Conservation (phyloP, 2,797 vertebrate species). For the Apodemus agrarius region DNA sequence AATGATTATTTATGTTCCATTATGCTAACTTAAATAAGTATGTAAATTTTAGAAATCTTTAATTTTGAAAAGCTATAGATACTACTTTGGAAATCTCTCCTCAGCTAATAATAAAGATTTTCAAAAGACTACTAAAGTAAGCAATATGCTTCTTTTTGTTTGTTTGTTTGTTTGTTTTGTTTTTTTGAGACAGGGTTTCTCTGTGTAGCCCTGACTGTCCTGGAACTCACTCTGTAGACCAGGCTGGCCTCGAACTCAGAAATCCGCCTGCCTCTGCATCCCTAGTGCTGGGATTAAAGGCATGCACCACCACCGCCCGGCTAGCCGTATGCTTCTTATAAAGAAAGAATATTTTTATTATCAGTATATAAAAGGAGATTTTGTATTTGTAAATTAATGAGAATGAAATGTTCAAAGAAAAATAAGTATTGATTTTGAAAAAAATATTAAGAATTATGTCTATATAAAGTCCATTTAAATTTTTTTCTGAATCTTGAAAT, state of each 20-base stretch:
- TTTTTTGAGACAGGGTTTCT: no score
- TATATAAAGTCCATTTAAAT: slow-evolving; percentile 39
- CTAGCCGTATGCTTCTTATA: slow-evolving; percentile 5
- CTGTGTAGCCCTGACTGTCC: no score
- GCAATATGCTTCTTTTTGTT: no score
- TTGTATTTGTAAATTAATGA: slow-evolving; percentile 51
- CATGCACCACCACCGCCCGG: no score
- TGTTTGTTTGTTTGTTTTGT: no score
- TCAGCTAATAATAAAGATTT: slow-evolving; percentile 2
- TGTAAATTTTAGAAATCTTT: slow-evolving; percentile 51
- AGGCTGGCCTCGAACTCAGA: no score
- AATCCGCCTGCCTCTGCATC: no score
- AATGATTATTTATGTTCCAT: slow-evolving; percentile 52
- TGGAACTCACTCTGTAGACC: no score
- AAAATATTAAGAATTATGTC: background rate
- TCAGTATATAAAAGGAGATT: slow-evolving; percentile 39
- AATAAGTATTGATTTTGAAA: slow-evolving; percentile 53
- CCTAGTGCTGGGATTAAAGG: no score
- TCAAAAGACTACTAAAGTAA: slow-evolving; percentile 19
- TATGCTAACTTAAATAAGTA: slow-evolving; percentile 18
- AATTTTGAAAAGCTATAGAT: slow-evolving; percentile 49
- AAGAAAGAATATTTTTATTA: slow-evolving; percentile 58
- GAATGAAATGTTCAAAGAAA: slow-evolving; percentile 22
- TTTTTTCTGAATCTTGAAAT: background rate
- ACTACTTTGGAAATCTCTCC: background rate